Base-by-base conservation (phyloP, 2,888 invertebrate species). In the Geotrupes spiniger region DNA sequence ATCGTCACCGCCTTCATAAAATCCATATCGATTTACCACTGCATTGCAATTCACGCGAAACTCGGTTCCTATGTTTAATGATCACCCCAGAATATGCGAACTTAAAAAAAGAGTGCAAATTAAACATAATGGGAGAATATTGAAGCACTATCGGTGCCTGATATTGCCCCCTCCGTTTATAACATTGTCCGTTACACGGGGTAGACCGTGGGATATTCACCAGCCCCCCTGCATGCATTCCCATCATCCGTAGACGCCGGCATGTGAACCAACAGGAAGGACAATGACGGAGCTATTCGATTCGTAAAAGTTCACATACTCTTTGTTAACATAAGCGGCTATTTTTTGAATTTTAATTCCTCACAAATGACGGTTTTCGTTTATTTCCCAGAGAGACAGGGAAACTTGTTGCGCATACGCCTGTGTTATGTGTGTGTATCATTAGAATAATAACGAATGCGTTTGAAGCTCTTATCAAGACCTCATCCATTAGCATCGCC, bases 141-240 rank as follows among this genome's bases (percentile, higher is more conserved):
- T 2, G 11, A 5, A 10, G 16, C 16, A 14, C 9, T 9, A 14
- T 9, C 25, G 27, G 25, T 27, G 27, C 17, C 38, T 16, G 25
- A 38, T 25, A 14, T 36, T 16, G 42, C 45, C 52, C 57, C 56
- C 58, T 56, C 59, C 56, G 50, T 51, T 47, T 57, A 61, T 58
- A 59, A 61, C 61, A 58, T 58, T 63, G 63, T 63, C 65, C 66
- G 67, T 67, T 67, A 63, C 52, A 63, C 21, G 46, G 62, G 62
- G 61, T 60, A 63, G 64, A 66, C 66, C 68, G 66, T 66, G 66
- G 66, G 68, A 66, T 65, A 60, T 59, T 68, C 42, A 56, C 46
- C 54, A 51, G 53, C 58, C 59, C 61, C 61, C 57, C 58, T 60
- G 61, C 63, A 59, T 54, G 60, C 62, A 59, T 56, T 11, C 28